Evolutionary conservation across 2,797 vertebrate species (phyloP), one percentile per base, ranked within the genome.

Genomic region (Platalea minor): DNA sequence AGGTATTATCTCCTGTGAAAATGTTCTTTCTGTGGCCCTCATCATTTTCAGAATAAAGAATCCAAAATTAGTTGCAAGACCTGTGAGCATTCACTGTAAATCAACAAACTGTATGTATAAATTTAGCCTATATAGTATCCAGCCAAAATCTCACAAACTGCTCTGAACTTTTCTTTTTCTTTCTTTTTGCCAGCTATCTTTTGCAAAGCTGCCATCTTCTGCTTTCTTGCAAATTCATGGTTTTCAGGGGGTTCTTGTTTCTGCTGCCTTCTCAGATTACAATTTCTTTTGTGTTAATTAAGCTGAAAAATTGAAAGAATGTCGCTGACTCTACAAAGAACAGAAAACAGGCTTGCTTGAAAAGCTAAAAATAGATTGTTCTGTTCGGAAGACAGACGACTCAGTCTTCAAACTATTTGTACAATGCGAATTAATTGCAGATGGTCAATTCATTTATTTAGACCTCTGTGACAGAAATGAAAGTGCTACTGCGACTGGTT

Each of bases 301-400:
- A 97, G 92, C 95, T 89, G 69, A 94, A 97, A 98, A 97, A 95
- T 96, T 80, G 96, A 97, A 97, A 97, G 97, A 98, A 98, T 98
- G 97, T 98, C 93, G 61, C 97, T 97, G 98, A 97, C 97, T 98
- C 97, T 97, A 97, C 97, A 97, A 96, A 98, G 97, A 98, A 95
- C 93, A 96, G 96, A 97, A 97, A 98, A 97, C 96, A 97, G 96
- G 88, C 96, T 97, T 80, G 95, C 96, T 97, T 88, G 78, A 96
- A 96, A 85, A 91, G 95, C 97, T 98, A 97, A 98, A 97, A 97
- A 97, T 96, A 97, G 97, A 93, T 89, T 18, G 73, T 95, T 97
- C 97, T 95, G 96, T 96, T 97, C 80, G 18, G 95, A 96, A 97
- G 96, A 97, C 94, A 96, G 97, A 97, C 94, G 88, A 96, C 95